Percentiles rank a stretch among this genome's conserved stretches.
These are phyloP conservation scores for Platorchestia sp. DNA, from an alignment of 1,140 invertebrate genomes.

Conservation along the genomic window DNA sequence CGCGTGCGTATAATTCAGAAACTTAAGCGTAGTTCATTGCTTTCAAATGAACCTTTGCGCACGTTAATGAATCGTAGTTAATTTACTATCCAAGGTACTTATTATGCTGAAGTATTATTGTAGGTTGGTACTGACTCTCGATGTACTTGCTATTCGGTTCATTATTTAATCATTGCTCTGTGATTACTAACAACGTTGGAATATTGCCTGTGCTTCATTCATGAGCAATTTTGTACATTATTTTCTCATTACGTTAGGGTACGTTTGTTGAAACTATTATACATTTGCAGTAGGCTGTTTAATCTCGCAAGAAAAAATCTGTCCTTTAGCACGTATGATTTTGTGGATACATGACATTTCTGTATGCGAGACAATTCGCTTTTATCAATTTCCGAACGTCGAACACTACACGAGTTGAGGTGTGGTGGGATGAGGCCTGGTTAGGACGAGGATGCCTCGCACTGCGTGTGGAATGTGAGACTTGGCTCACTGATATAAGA, in stretches of 20 bases:
- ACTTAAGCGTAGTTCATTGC: too few relatives aligned
- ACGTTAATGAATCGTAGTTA: not conserved
- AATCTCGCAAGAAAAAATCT: not conserved
- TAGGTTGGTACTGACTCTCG: not conserved
- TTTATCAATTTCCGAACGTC: not conserved
- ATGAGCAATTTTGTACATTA: not conserved
- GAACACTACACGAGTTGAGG: not conserved
- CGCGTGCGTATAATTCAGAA: too few relatives aligned
- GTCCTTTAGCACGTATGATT: not conserved
- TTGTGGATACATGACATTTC: not conserved
- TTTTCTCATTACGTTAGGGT: too few relatives aligned
- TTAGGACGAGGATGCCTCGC: not conserved
- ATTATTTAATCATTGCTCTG: not conserved
- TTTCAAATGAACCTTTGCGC: too few relatives aligned
- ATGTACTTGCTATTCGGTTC: not conserved
- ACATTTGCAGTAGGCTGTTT: not conserved
- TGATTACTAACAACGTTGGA: not conserved
- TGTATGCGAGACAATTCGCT: not conserved
- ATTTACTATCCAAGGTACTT: not conserved
- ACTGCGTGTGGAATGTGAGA: not conserved
- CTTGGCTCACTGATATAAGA: not conserved
- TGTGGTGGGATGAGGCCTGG: not conserved
- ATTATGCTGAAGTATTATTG: too few relatives aligned
- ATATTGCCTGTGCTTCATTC: not conserved
- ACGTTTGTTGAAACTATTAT: too few relatives aligned